Base-by-base conservation (phyloP, 2,888 invertebrate genomes). In the Patella caerulea region DNA sequence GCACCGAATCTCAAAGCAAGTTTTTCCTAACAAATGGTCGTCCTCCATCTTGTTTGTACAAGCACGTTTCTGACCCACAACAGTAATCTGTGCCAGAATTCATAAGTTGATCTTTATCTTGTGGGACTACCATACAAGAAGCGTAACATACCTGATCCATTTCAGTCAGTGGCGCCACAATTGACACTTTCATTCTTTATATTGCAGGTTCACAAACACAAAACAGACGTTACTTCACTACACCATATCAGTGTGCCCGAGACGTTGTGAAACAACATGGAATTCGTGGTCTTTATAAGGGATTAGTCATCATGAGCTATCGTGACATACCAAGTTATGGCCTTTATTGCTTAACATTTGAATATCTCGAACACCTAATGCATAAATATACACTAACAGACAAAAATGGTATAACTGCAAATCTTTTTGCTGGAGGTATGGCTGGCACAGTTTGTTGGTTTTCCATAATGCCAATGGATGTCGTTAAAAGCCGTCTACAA, bases 401-500 rank as follows among this genome's bases (percentile, higher is more conserved):
- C 78, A 77, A 80, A 3, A 81, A 82, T 2, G 87, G 87, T 14
- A 79, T 87, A 11, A 79, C 82, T 14, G 85, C 86, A 3, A 84
- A 83, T 52, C 79, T 92, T 45, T 56, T 92, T 54, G 89, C 91
- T 12, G 92, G 92, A 52, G 92, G 92, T 14, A 71, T 88, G 14
- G 90, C 92, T 77, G 94, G 95, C 3, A 91, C 94, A 11, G 59
- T 94, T 9, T 94, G 95, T 0, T 95, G 95, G 95, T 91, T 93
- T 19, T 91, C 93, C 24, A 94, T 95, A 3, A 93, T 95, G 86
- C 96, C 96, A 0, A 92, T 95, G 73, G 96, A 96, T 91, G 95
- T 95, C 54, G 93, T 96, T 7, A 96, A 96, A 91, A 95, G 95
- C 11, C 93, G 94, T 78, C 93, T 95, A 85, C 95, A 96, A 91